A percentile compares a stretch with the other conserved stretches of the same genome.
Evolutionary conservation across 2,888 invertebrate species (phyloP).

Genomic region (Diplolepis rosae): DNA sequence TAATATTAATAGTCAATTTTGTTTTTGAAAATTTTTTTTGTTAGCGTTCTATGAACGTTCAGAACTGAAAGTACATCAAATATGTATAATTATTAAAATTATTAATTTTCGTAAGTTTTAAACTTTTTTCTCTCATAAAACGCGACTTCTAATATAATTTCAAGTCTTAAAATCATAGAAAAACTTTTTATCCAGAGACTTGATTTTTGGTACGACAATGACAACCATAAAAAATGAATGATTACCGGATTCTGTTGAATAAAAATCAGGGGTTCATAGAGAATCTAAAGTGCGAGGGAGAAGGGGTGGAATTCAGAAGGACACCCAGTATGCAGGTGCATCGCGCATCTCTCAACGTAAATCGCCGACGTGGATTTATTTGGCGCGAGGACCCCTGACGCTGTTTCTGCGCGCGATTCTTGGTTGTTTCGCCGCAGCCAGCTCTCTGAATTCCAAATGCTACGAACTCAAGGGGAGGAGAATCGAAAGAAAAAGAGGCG

Average conservation of each 20-base stretch:
- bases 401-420: conserved; percentile 46
- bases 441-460: conserved; percentile 50
- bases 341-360: conserved; percentile 53
- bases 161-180: too few species aligned
- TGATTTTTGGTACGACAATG: too few species aligned
- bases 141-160: too few species aligned
- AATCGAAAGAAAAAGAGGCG: conserved; percentile 24
- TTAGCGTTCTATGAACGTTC: too few species aligned
- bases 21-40: too few species aligned
- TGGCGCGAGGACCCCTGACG: conserved; percentile 47
- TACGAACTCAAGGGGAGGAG: conserved; percentile 20
- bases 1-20: too few species aligned
- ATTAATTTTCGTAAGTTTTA: too few species aligned
- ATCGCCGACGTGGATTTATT: conserved; percentile 62
- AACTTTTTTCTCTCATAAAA: too few species aligned
- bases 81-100: too few species aligned
- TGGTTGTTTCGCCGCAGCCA: conserved; percentile 18
- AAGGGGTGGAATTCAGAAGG: conserved; percentile 10
- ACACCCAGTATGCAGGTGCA: conserved; percentile 37
- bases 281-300: not conserved
- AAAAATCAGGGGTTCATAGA: not conserved
- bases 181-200: too few species aligned
- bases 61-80: too few species aligned
- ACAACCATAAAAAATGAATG: too few species aligned
- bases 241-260: not conserved